Conservation (phyloP, 2,888 invertebrate genomes). For the Conops quadrifasciatus region DNA sequence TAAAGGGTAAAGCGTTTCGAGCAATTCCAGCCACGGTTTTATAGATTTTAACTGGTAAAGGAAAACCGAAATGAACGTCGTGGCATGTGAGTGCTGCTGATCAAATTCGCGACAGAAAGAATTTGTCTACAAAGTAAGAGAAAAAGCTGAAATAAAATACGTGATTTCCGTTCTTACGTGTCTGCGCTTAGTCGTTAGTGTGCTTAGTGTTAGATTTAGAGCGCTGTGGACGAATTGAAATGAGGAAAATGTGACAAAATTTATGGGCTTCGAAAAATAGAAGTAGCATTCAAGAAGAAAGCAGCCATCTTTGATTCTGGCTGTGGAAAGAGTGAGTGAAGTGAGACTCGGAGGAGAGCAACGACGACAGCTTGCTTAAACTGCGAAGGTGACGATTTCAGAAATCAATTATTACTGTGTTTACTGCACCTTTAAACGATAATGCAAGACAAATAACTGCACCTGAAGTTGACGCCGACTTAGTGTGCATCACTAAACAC, state of each 20-base stretch:
- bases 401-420: background rate
- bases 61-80: constrained; percentile 25
- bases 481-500: background rate
- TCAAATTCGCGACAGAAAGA: constrained; percentile 21
- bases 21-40: background rate
- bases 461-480: constrained; percentile 13
- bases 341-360: background rate
- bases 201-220: background rate
- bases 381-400: background rate
- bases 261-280: constrained; percentile 3
- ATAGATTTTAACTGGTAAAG: background rate
- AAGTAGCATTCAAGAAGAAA: constrained; percentile 7
- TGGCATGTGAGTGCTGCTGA: constrained; percentile 21
- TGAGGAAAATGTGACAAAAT: constrained; percentile 24
- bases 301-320: constrained; percentile 33
- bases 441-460: constrained; percentile 4
- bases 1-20: constrained; percentile 14
- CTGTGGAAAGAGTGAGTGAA: background rate
- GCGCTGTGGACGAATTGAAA: background rate
- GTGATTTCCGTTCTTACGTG: constrained; percentile 29
- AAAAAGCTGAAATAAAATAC: constrained; percentile 16
- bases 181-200: constrained; percentile 2
- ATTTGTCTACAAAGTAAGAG: constrained; percentile 12
- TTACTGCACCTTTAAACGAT: constrained; percentile 21
- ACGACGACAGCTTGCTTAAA: background rate